Base-by-base conservation (phyloP, 2,113 vertebrate genomes). In the Strix aluco region DNA sequence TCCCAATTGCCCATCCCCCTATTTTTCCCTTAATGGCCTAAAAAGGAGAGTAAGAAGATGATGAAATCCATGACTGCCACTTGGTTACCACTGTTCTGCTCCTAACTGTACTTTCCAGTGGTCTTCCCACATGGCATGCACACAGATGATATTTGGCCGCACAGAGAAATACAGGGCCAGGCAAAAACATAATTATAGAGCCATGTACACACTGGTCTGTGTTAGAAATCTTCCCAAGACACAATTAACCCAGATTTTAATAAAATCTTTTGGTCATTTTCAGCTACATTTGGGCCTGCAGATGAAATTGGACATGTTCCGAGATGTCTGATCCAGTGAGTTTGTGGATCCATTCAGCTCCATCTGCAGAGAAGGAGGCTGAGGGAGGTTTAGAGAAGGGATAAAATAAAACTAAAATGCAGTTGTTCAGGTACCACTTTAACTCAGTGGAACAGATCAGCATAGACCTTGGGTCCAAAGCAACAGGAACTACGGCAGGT, bases 211-310 rank as follows among this genome's bases (percentile, higher is more conserved):
- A 6, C n/a, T 25, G 49, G 42, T 74, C 73, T 79, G 47, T 71
- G 54, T 94, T 91, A 85, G 49, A 92, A 96, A 88, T 90, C 61
- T 74, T 96, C 92, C 88, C 91, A 97, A 95, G 89, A 72, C 82
- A 81, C 82, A 88, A 85, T 90, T 97, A 92, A 88, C 78, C 18
- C 85, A 91, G 89, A 90, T 88, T 96, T 95, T 88, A 92, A 92
- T 91, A 78, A 94, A 92, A 81, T 65, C 65, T 95, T 97, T 89
- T 90, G 47, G 82, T 82, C 27, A 72, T 94, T 97, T 95, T 88
- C 77, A 86, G 87, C 59, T 70, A 79, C 75, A 90, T 93, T 92
- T 94, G 86, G 75, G 63, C 83, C 86, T 82, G 75, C 42, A 85
- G 83, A 90, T 66, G 54, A 94, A 94, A 89, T 46, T 94, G 86